Percentiles rank a stretch among this genome's conserved stretches.
These are phyloP conservation scores for Gymnodraco acuticeps DNA, from an alignment of 2,797 vertebrate genomes.

Conservation along the genomic window DNA sequence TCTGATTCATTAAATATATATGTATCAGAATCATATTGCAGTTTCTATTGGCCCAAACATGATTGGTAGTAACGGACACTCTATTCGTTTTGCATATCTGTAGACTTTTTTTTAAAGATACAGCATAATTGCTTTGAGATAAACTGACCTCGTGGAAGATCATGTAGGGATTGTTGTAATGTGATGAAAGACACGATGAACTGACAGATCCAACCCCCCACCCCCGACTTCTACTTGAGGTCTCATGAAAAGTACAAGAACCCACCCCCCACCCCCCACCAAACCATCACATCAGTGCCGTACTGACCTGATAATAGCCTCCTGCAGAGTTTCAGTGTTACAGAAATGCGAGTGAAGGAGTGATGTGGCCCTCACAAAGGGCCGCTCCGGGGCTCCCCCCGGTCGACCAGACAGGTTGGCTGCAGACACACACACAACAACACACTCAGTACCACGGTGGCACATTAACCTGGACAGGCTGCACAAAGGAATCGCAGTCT, in stretches of 20 bases:
- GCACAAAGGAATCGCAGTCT: constrained; percentile 62
- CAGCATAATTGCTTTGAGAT: too few relatives aligned
- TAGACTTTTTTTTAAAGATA: too few relatives aligned
- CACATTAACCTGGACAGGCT: constrained; percentile 60
- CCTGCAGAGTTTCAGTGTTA: constrained; percentile 86
- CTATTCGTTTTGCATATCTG: too few relatives aligned
- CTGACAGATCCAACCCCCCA: constrained; percentile 41
- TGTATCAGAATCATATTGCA: too few relatives aligned
- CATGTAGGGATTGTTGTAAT: neutral
- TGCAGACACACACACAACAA: constrained; percentile 80
- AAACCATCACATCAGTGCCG: constrained; percentile 43
- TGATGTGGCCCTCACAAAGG: constrained; percentile 89
- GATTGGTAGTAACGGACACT: too few relatives aligned
- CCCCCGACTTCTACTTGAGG: constrained; percentile 50
- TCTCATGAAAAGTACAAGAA: constrained; percentile 35
- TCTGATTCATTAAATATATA: too few relatives aligned
- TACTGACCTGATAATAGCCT: constrained; percentile 92
- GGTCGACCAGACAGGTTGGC: constrained; percentile 88
- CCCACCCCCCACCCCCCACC: constrained; percentile 26
- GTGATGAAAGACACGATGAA: neutral
- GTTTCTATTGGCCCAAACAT: too few relatives aligned
- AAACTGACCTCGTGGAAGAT: constrained; percentile 5
- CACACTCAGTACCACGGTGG: constrained; percentile 30
- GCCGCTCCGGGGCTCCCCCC: constrained; percentile 81
- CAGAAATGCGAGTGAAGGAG: constrained; percentile 93